Evolutionary conservation across 2,888 invertebrate species (phyloP).

Genomic region (Thecophora atra): DNA sequence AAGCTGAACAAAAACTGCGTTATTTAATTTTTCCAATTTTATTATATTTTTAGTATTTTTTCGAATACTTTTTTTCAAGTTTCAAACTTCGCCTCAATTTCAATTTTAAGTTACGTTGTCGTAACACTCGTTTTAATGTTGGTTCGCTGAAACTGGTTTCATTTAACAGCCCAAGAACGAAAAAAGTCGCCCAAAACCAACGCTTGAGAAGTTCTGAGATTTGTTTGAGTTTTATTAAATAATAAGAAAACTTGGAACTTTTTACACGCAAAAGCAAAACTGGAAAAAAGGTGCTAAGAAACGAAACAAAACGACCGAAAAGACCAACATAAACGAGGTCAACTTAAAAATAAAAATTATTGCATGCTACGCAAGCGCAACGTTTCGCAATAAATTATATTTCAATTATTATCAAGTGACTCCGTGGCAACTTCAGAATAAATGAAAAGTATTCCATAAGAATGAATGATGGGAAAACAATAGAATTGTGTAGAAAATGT

Average conservation of each 20-base stretch:
- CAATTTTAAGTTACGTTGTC: constrained; percentile 20
- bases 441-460: neutral
- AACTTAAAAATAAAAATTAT: neutral
- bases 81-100: neutral
- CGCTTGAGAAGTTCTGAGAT: too few relatives aligned
- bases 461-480: too few relatives aligned
- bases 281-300: neutral
- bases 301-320: neutral
- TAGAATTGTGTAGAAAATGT: too few relatives aligned
- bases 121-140: neutral
- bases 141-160: constrained; percentile 13
- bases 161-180: neutral
- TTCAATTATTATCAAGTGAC: neutral
- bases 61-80: too few relatives aligned
- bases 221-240: too few relatives aligned
- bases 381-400: constrained; percentile 3
- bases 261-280: neutral
- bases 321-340: constrained; percentile 9
- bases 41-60: too few relatives aligned
- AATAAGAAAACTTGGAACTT: too few relatives aligned
- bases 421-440: neutral
- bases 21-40: too few relatives aligned
- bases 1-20: too few relatives aligned
- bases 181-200: neutral
- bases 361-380: constrained; percentile 9